Conservation (phyloP, 1,140 invertebrate genomes). For the Plectrocnemia conspersa region DNA sequence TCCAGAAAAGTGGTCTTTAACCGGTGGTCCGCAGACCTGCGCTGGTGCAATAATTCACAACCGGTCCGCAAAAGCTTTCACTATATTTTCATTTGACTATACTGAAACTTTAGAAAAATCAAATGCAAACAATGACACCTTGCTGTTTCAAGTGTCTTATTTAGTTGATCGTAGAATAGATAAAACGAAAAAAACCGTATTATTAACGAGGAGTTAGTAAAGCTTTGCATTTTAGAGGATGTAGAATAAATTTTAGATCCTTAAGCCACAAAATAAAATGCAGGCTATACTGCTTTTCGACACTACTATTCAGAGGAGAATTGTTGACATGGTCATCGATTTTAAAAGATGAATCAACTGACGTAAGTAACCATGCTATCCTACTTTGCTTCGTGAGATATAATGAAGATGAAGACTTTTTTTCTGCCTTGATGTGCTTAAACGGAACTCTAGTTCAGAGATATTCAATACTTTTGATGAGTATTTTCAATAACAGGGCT, state of each 20-base stretch:
- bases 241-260: neutral
- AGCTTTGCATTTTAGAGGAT: neutral
- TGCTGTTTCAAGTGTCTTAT: conserved; percentile 5
- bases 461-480: no score
- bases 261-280: neutral
- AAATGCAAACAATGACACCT: neutral
- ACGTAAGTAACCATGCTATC: conserved; percentile 1
- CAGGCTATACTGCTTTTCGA: neutral
- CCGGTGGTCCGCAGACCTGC: no score
- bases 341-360: neutral
- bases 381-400: conserved; percentile 8
- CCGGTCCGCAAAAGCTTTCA: no score
- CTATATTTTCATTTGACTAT: no score
- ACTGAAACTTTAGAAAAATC: no score
- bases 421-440: neutral
- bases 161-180: conserved; percentile 2
- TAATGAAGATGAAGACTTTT: conserved; percentile 4
- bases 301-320: conserved; percentile 2
- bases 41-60: no score
- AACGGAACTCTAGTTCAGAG: conserved; percentile 2
- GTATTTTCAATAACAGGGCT: no score
- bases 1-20: no score
- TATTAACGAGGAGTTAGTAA: conserved; percentile 7
- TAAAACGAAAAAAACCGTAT: conserved; percentile 3
- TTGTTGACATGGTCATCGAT: conserved; percentile 4